Conservation (phyloP, 1,140 invertebrate genomes). For the Drosophila nasuta region DNA sequence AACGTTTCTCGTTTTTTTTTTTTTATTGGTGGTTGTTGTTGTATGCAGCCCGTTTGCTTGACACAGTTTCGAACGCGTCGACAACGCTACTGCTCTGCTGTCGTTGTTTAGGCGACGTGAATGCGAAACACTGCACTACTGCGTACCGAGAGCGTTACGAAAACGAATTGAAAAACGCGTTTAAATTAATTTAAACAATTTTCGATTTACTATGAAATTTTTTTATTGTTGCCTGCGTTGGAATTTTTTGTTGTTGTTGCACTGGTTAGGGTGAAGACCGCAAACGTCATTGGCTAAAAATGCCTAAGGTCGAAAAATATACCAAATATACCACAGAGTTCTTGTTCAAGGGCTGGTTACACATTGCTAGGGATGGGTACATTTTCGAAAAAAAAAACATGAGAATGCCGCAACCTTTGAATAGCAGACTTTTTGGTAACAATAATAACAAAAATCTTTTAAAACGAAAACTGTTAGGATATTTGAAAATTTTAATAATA, state of each 20-base stretch:
- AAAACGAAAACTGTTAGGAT: too few relatives aligned
- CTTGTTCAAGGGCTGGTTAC: too few relatives aligned
- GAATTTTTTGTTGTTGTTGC: constrained; percentile 76
- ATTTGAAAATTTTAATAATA: too few relatives aligned
- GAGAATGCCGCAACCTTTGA: too few relatives aligned
- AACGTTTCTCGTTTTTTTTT: constrained; percentile 25
- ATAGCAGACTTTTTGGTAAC: too few relatives aligned
- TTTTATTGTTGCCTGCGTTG: constrained; percentile 53
- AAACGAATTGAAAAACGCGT: constrained; percentile 29
- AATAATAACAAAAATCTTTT: too few relatives aligned
- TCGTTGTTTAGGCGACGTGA: neutral
- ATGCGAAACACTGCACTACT: constrained; percentile 16
- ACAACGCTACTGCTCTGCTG: neutral
- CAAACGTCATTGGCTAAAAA: too few relatives aligned
- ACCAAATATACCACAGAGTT: too few relatives aligned
- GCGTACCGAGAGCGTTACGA: neutral
- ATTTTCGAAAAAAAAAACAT: too few relatives aligned
- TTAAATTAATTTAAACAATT: constrained; percentile 30
- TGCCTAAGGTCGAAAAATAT: too few relatives aligned
- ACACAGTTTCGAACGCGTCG: constrained; percentile 59
- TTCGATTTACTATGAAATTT: constrained; percentile 41
- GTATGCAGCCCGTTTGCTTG: constrained; percentile 45
- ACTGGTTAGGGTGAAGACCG: constrained; percentile 37
- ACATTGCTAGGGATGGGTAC: too few relatives aligned
- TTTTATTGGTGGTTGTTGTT: constrained; percentile 44